Evolutionary conservation across 23 tunicate genomes (phyloP).

Genomic region (Oikopleura dioica): DNA sequence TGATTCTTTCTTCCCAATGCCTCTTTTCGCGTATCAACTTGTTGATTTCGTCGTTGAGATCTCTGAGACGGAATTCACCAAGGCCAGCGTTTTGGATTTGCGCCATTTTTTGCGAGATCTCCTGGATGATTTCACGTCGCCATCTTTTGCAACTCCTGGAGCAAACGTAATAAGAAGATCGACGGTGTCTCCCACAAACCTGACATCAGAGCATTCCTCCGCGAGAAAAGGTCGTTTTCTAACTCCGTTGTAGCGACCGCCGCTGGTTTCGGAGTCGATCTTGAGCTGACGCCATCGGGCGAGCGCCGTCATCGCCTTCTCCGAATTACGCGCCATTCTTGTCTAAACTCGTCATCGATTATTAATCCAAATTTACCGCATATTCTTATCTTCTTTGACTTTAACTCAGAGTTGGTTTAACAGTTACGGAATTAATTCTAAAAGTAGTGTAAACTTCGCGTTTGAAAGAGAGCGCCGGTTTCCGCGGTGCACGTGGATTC

Average conservation of each 20-base stretch:
- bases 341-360: background rate
- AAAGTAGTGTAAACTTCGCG: background rate
- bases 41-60: slow-evolving; percentile 93
- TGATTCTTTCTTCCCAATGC: slow-evolving; percentile 85
- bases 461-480: background rate
- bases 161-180: background rate
- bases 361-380: background rate
- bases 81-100: slow-evolving; percentile 98
- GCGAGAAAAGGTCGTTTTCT: slow-evolving; percentile 82
- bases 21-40: slow-evolving; percentile 74
- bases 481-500: slow-evolving; percentile 1
- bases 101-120: slow-evolving; percentile 86
- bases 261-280: slow-evolving; percentile 33
- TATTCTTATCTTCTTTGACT: background rate
- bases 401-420: background rate
- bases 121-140: slow-evolving; percentile 85
- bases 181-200: background rate
- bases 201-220: slow-evolving; percentile 24
- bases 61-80: slow-evolving; percentile 59
- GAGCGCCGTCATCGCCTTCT: slow-evolving; percentile 52
- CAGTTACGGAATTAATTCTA: background rate
- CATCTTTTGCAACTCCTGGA: slow-evolving; percentile 41
- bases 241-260: slow-evolving; percentile 26
- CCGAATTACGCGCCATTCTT: slow-evolving; percentile 10
- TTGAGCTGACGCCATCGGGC: slow-evolving; percentile 93